phyloP scores from a whole-genome alignment of 2,797 vertebrate genomes.

The Sternotherus odoratus region DNA sequence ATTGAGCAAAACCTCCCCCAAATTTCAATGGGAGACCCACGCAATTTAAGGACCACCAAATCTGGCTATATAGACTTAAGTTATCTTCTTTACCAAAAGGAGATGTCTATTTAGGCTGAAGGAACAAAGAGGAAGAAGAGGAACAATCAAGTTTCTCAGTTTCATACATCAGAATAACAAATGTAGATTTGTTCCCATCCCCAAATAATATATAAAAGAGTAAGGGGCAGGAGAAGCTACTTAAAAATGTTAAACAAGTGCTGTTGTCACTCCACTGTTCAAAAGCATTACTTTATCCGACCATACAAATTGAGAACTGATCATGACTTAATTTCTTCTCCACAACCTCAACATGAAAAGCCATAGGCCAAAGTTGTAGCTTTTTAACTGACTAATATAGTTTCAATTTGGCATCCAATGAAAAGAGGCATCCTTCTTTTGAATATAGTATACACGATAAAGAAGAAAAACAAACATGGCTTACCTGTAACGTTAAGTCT shows the following conservation, averaged over 20 bases:
- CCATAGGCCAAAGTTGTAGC: not conserved
- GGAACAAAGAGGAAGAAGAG: not conserved
- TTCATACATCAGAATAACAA: not conserved
- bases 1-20: not conserved
- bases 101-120: not conserved
- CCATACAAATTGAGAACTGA: not conserved
- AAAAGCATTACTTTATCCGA: not conserved
- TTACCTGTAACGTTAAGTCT: conserved; percentile 84
- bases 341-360: conserved; percentile 14
- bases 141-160: not conserved
- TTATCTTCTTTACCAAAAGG: not conserved
- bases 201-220: not conserved
- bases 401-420: not conserved
- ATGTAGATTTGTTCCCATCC: not conserved
- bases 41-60: not conserved
- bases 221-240: not conserved
- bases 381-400: not conserved
- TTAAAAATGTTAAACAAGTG: not conserved
- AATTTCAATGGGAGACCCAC: not conserved
- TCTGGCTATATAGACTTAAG: not conserved
- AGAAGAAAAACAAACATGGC: conserved; percentile 18
- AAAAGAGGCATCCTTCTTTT: not conserved
- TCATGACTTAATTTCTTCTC: not conserved
- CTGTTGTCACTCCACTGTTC: not conserved
- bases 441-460: not conserved